phyloP scores from a whole-genome alignment of 2,113 vertebrate genomes.

The Chaetops frenatus region DNA sequence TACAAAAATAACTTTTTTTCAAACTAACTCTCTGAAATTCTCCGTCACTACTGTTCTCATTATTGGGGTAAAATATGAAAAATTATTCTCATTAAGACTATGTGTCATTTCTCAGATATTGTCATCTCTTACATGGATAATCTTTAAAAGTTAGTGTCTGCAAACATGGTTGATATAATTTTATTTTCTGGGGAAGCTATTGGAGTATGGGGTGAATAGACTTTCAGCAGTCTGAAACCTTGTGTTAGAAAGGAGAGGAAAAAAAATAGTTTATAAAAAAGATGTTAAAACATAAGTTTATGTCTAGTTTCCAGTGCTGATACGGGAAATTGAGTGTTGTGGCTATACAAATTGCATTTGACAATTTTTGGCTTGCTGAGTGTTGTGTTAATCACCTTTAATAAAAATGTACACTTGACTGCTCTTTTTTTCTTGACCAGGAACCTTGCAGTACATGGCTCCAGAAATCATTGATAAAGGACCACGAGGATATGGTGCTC shows the following conservation, averaged over 20 bases:
- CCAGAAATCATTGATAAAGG: constrained; percentile 80
- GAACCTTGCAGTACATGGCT: constrained; percentile 81
- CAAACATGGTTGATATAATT: background rate
- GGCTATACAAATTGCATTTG: background rate
- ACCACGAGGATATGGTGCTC: constrained; percentile 71
- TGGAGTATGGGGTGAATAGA: background rate
- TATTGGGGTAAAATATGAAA: background rate
- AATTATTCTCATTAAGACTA: background rate
- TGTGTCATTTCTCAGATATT: background rate
- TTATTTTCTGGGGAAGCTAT: background rate
- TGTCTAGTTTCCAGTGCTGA: background rate
- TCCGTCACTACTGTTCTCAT: background rate
- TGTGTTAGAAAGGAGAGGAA: background rate
- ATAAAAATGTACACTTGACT: background rate
- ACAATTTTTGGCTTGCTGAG: background rate
- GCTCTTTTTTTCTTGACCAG: constrained; percentile 28
- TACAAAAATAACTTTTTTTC: background rate
- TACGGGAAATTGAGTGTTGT: background rate
- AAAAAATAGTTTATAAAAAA: background rate
- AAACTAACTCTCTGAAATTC: background rate
- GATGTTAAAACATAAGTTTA: background rate
- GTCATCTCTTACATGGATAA: background rate
- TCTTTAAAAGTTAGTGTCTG: background rate
- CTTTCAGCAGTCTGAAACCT: background rate
- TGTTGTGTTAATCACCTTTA: background rate